These are phyloP conservation scores for Ardeotis arabs DNA, from an alignment of 2,113 vertebrate species.

Conservation along the genomic window DNA sequence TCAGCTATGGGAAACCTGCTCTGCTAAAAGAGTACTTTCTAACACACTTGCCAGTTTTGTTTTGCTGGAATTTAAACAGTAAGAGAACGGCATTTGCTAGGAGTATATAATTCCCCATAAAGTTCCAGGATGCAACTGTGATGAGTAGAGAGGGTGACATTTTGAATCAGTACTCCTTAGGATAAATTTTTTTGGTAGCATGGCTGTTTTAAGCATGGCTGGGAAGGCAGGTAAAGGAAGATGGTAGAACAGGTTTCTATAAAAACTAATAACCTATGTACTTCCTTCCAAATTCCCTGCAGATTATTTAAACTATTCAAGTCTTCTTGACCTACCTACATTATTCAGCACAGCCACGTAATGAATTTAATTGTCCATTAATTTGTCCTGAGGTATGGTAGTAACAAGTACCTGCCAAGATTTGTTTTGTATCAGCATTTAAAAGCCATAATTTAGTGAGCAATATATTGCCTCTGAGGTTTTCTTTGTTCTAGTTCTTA, in stretches of 20 bases:
- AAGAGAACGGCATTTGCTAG: fast-evolving
- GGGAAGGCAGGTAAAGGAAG: neutral
- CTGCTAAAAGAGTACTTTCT: neutral
- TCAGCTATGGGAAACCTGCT: neutral
- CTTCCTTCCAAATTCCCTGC: neutral
- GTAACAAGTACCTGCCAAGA: neutral
- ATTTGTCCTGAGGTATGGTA: neutral
- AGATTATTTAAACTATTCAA: neutral
- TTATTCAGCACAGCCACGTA: neutral
- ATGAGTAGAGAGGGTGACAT: neutral
- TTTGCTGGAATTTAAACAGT: neutral
- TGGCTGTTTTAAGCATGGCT: neutral
- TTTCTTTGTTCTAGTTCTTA: slow-evolving; percentile 2
- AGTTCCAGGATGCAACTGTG: neutral
- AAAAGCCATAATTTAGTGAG: neutral
- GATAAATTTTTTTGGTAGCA: neutral
- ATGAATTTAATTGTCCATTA: neutral
- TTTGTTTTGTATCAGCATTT: neutral
- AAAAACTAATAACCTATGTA: neutral
- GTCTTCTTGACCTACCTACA: neutral
- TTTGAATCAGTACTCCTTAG: neutral
- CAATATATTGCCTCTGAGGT: neutral
- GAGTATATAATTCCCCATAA: neutral
- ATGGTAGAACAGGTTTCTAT: neutral
- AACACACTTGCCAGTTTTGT: neutral